Percentiles rank a stretch among this genome's conserved stretches.
Conservation (phyloP, 2,888 invertebrate genomes). For the Hirtodrosophila alboralis region DNA sequence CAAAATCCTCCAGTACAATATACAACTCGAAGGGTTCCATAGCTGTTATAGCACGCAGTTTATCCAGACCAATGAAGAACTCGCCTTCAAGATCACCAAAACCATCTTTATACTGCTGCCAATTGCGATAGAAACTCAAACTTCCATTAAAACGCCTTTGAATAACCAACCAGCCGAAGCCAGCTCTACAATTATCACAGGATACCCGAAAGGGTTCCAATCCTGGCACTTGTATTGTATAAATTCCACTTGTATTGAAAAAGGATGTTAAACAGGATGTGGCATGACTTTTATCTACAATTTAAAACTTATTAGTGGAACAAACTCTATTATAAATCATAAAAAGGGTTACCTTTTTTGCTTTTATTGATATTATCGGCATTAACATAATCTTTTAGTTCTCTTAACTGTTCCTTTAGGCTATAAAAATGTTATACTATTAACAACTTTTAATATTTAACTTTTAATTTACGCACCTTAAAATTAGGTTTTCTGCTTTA, state of each 20-base stretch:
- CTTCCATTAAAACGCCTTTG: conserved; percentile 88
- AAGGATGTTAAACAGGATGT: conserved; percentile 50
- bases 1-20: conserved; percentile 87
- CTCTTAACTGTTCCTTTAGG: conserved; percentile 22
- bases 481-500: conserved; percentile 27
- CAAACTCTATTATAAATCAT: too few species aligned
- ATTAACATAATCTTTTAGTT: conserved; percentile 9
- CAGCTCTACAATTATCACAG: conserved; percentile 55
- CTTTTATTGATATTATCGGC: too few species aligned
- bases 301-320: too few species aligned
- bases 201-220: conserved; percentile 42
- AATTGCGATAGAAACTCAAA: conserved; percentile 87
- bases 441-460: too few species aligned
- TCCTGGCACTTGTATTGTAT: conserved; percentile 80
- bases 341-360: conserved; percentile 6
- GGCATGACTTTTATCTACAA: conserved; percentile 9
- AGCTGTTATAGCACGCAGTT: conserved; percentile 85
- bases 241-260: conserved; percentile 22
- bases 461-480: conserved; percentile 28
- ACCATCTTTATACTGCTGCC: conserved; percentile 88
- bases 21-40: conserved; percentile 85
- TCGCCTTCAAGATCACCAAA: conserved; percentile 89
- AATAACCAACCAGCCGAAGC: conserved; percentile 88
- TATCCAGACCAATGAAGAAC: conserved; percentile 89
- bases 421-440: too few species aligned